Conservation (phyloP, 1,140 invertebrate genomes). For the Nasonia longicornis region DNA sequence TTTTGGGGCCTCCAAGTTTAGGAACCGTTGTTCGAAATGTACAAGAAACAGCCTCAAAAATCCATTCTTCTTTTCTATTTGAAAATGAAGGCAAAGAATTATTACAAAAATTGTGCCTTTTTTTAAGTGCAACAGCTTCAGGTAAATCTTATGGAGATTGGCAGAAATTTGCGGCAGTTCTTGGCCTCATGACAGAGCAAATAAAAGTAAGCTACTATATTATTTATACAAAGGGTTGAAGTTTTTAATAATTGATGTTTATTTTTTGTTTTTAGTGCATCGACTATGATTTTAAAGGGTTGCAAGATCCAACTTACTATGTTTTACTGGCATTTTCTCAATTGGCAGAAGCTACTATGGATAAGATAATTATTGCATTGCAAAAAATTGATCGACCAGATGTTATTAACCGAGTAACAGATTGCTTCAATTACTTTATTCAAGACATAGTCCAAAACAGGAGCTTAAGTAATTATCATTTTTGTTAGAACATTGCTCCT, state of each 20-base stretch:
- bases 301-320: conserved; percentile 61
- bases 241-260: neutral
- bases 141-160: conserved; percentile 57
- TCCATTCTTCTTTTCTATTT: conserved; percentile 59
- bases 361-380: conserved; percentile 55
- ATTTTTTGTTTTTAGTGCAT: conserved; percentile 52
- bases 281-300: conserved; percentile 60
- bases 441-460: conserved; percentile 18
- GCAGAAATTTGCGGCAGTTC: conserved; percentile 57
- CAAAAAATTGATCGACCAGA: conserved; percentile 56
- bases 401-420: conserved; percentile 56
- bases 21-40: conserved; percentile 51
- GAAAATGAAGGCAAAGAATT: conserved; percentile 53
- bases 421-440: conserved; percentile 51
- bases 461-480: conserved; percentile 30
- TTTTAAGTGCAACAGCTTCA: conserved; percentile 57
- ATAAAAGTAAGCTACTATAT: conserved; percentile 52
- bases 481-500: neutral
- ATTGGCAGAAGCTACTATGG: conserved; percentile 53
- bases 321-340: conserved; percentile 58
- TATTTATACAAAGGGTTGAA: neutral
- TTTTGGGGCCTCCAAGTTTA: conserved; percentile 55
- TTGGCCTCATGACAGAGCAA: conserved; percentile 57
- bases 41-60: conserved; percentile 46
- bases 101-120: conserved; percentile 56